phyloP scores from a whole-genome alignment of 2,113 vertebrate genomes.

The Procapra przewalskii region DNA sequence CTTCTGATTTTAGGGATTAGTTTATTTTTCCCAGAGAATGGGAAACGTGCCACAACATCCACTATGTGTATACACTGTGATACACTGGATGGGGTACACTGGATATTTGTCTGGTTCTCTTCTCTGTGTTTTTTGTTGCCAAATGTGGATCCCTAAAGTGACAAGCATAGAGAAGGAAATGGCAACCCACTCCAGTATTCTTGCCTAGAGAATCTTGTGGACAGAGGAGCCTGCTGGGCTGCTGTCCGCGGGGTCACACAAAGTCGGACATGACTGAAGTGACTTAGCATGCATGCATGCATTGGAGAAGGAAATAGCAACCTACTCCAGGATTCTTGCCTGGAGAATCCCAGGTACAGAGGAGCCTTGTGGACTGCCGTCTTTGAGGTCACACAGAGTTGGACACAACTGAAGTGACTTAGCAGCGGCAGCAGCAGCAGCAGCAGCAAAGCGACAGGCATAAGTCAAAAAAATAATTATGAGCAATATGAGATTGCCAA shows the following conservation, averaged over 20 bases:
- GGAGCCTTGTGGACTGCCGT: neutral
- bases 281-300: too few relatives aligned
- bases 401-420: neutral
- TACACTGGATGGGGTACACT: neutral
- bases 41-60: neutral
- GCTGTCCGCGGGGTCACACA: too few relatives aligned
- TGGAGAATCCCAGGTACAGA: neutral
- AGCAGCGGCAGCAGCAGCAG: neutral
- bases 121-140: neutral
- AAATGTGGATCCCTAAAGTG: neutral
- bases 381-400: neutral
- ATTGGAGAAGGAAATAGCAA: neutral
- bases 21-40: neutral
- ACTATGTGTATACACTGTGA: neutral
- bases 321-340: neutral
- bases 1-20: neutral
- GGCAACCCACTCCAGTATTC: neutral
- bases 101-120: neutral
- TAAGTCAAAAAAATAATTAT: neutral
- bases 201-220: neutral
- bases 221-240: neutral
- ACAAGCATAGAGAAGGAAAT: neutral
- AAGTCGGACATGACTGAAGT: too few relatives aligned
- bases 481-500: neutral
- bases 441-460: neutral